Base-by-base conservation (phyloP, 2,113 vertebrate species). In the Phalacrocorax aristotelis region DNA sequence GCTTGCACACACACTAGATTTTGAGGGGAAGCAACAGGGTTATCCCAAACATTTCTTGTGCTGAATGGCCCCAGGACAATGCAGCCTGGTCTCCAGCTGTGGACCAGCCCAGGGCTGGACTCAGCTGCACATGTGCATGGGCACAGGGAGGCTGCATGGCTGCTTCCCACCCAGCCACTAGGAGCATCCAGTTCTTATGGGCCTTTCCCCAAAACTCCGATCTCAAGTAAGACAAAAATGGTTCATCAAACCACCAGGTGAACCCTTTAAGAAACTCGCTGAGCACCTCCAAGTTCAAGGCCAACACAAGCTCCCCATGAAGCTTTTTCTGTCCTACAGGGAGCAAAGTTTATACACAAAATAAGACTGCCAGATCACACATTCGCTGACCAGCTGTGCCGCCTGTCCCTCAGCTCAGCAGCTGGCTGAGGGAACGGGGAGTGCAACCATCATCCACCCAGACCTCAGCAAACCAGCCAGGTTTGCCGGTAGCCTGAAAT, bases 321-420 rank as follows among this genome's bases (percentile, higher is more conserved):
- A 72, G 22, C 52, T 76, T 78, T 61, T 78, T 44, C 52, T 87
- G 36, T 68, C 65, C 44, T 54, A 40, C 29, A 61, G 34, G 20
- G 34, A 72, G 62, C n/a, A 83, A 7, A 15, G 29, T 49, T 93
- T 26, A 75, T 13, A 75, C 29, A 49, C 0, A 0, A 69, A 89
- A 55, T 40, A 57, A 71, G 48, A 57, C 23, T 68, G 38, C 52
- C 40, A 90, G 58, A 13, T 61, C 42, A 80, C 23, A 72, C 0
- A 0, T 0, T 52, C 36, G 15, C 52, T 61, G 9, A 0, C 18
- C 69, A 77, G 55, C 55, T 78, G n/a, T 2, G 3, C 27, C 29
- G 44, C 40, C 44, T 80, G 26, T 30, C 9, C 71, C 58, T 65
- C 44, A 68, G 69, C 69, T 86, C 74, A 87, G 54, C 57, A 78